Conservation (phyloP, 2,888 invertebrate species). For the Elmis aenea region DNA sequence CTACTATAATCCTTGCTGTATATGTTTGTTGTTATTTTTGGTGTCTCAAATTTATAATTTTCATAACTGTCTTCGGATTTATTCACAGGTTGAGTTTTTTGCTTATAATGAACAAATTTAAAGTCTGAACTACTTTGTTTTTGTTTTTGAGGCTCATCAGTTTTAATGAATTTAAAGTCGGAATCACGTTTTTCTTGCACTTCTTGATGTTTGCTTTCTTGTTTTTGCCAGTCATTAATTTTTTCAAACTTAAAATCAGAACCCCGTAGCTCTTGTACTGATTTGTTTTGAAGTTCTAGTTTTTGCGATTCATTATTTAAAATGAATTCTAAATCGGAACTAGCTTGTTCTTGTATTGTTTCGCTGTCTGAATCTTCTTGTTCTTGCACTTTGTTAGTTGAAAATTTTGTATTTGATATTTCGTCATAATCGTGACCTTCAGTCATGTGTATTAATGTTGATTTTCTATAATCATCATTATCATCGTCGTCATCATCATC, state of each 20-base stretch:
- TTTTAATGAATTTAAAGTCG: no score
- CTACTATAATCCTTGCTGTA: conserved; percentile 30
- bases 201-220: no score
- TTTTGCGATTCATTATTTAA: neutral
- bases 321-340: neutral
- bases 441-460: conserved; percentile 22
- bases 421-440: conserved; percentile 15
- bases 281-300: no score
- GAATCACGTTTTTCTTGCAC: no score
- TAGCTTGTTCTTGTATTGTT: conserved; percentile 1
- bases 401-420: neutral
- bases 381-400: neutral
- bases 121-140: no score
- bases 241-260: no score
- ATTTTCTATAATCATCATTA: conserved; percentile 12
- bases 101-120: no score
- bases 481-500: conserved; percentile 7
- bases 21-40: neutral
- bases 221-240: no score
- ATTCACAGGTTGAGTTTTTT: neutral
- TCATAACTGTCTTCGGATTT: neutral
- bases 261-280: no score
- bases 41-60: neutral
- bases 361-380: conserved; percentile 6
- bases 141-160: no score